Conservation (phyloP, 2,888 invertebrate genomes). For the Philonicus albiceps region DNA sequence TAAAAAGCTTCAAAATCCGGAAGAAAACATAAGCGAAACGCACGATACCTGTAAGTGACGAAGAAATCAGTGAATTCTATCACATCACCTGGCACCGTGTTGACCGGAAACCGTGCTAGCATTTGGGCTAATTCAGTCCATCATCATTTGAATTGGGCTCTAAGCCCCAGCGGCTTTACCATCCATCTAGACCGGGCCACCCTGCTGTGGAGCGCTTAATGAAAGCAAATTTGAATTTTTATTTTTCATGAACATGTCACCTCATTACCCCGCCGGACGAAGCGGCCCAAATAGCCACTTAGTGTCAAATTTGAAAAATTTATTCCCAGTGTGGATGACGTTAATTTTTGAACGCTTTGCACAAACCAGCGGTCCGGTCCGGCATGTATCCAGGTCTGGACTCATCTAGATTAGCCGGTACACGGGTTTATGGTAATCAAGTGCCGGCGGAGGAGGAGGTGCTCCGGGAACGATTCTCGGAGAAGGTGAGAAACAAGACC, state of each 20-base stretch:
- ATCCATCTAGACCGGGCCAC: background rate
- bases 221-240: slow-evolving; percentile 36
- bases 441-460: background rate
- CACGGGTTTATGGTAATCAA: background rate
- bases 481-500: slow-evolving; percentile 18
- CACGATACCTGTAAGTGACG: background rate
- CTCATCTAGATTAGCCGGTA: background rate
- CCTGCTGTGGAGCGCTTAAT: background rate
- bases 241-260: slow-evolving; percentile 41
- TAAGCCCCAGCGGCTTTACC: background rate
- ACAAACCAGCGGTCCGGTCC: background rate
- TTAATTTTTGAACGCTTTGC: background rate
- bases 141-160: background rate
- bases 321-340: slow-evolving; percentile 8
- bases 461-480: background rate
- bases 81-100: background rate
- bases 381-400: background rate
- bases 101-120: background rate
- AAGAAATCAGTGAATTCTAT: background rate
- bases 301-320: slow-evolving; percentile 41
- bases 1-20: background rate
- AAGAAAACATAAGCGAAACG: background rate
- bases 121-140: background rate
- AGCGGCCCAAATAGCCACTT: slow-evolving; percentile 20
- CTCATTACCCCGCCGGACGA: slow-evolving; percentile 18